These are phyloP conservation scores for Callitettix versicolor DNA, from an alignment of 1,140 invertebrate genomes.

Conservation along the genomic window DNA sequence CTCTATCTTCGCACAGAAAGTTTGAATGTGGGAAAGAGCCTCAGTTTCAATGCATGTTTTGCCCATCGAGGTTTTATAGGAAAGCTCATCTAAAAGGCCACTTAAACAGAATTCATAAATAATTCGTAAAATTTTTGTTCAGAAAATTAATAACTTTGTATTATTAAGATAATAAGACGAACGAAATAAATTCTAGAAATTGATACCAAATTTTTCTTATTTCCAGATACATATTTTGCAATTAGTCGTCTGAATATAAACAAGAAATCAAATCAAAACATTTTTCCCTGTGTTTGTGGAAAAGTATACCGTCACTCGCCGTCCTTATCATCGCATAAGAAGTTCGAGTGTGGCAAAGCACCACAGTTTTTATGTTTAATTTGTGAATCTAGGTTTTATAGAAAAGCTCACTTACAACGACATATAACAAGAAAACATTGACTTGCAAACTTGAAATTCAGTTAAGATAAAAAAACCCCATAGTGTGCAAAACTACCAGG, in stretches of 20 bases:
- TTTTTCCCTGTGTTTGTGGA: not conserved
- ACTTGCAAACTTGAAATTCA: not conserved
- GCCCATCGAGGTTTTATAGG: not conserved
- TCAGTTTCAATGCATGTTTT: constrained; percentile 33
- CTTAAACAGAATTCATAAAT: not conserved
- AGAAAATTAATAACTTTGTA: too few species aligned
- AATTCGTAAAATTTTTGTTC: too few species aligned
- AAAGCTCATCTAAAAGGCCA: not conserved
- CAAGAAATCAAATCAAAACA: not conserved
- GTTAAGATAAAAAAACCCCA: too few species aligned
- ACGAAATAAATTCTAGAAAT: too few species aligned
- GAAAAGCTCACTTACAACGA: not conserved
- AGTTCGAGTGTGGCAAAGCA: constrained; percentile 35
- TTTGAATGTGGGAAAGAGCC: constrained; percentile 36
- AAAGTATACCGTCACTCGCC: constrained; percentile 22
- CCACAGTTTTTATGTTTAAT: constrained; percentile 35
- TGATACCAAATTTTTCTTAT: too few species aligned
- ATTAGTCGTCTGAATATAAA: not conserved
- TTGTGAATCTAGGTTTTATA: constrained; percentile 11
- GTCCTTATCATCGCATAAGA: constrained; percentile 30
- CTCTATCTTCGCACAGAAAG: constrained; percentile 30
- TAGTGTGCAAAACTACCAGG: too few species aligned
- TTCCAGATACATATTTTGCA: too few species aligned
- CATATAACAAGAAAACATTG: not conserved
- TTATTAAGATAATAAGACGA: too few species aligned